Percentiles rank a stretch among this genome's conserved stretches.
These are phyloP conservation scores for Acleris cristana DNA, from an alignment of 2,888 invertebrate species.

Conservation along the genomic window DNA sequence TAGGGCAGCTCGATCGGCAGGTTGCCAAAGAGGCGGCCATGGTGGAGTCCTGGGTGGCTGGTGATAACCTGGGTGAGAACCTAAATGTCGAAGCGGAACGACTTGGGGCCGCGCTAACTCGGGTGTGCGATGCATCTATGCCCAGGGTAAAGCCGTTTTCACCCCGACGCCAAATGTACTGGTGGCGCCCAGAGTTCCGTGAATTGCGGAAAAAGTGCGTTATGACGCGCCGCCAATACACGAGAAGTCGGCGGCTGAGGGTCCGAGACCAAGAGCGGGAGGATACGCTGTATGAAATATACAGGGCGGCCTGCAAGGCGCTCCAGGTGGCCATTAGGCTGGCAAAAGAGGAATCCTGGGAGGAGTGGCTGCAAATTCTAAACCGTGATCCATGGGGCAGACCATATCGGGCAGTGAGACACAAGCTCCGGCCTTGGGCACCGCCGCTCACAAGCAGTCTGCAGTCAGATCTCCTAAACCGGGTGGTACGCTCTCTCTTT, in stretches of 20 bases:
- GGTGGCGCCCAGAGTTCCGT: neutral
- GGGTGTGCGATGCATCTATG: constrained; percentile 40
- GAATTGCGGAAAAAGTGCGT: neutral
- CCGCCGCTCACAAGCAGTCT: constrained; percentile 14
- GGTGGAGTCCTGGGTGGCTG: constrained; percentile 20
- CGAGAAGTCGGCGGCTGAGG: neutral
- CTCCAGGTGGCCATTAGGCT: too few relatives aligned
- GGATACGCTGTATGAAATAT: neutral
- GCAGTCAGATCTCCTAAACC: neutral
- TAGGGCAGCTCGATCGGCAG: constrained; percentile 11
- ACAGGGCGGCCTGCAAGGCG: neutral
- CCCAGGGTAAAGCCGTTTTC: constrained; percentile 25
- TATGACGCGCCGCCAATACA: neutral
- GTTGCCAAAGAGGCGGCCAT: constrained; percentile 35
- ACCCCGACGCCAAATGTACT: neutral
- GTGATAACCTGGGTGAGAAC: neutral
- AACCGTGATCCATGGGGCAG: constrained; percentile 37
- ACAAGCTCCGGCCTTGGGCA: constrained; percentile 35
- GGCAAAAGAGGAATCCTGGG: too few relatives aligned
- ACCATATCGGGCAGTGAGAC: constrained; percentile 33
- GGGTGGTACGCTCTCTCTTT: neutral
- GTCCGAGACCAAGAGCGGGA: neutral
- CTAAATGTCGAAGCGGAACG: constrained; percentile 8
- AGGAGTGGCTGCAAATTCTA: too few relatives aligned
- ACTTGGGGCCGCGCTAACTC: constrained; percentile 23